phyloP scores from a whole-genome alignment of 2,797 vertebrate genomes.

The Tapirus indicus region DNA sequence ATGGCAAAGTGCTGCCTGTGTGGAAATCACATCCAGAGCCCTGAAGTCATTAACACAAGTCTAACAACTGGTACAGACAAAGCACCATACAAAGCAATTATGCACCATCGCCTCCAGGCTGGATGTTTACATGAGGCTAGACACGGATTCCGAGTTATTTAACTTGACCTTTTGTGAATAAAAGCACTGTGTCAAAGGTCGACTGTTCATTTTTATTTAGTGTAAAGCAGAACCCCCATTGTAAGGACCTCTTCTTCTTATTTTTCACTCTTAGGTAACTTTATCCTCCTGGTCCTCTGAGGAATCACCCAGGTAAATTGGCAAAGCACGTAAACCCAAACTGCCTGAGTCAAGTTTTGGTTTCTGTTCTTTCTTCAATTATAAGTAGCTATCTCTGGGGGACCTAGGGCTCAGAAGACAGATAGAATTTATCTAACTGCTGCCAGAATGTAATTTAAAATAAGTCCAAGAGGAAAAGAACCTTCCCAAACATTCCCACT shows the following conservation, averaged over 20 bases:
- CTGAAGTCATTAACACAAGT: conserved; percentile 31
- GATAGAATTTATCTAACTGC: conserved; percentile 81
- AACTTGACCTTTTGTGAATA: conserved; percentile 52
- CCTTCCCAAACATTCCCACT: conserved; percentile 68
- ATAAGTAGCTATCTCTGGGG: conserved; percentile 73
- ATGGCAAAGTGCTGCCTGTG: not conserved
- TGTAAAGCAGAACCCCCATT: not conserved
- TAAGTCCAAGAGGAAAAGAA: conserved; percentile 77
- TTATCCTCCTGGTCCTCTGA: conserved; percentile 38
- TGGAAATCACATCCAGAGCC: not conserved
- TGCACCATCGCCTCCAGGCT: not conserved
- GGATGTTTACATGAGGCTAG: not conserved
- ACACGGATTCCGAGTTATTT: conserved; percentile 27
- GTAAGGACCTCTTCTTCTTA: conserved; percentile 34
- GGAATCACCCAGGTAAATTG: conserved; percentile 69
- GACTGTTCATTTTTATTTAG: conserved; percentile 63
- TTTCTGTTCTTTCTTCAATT: conserved; percentile 80
- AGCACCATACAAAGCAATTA: not conserved
- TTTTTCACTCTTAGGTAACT: conserved; percentile 65
- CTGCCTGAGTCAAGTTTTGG: conserved; percentile 69
- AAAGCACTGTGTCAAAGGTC: conserved; percentile 39
- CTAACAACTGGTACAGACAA: not conserved
- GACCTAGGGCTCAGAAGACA: conserved; percentile 73
- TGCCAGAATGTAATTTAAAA: conserved; percentile 82
- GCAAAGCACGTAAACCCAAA: conserved; percentile 72